Evolutionary conservation across 2,888 invertebrate genomes (phyloP), one percentile per base, ranked within the genome.

Genomic region (Sceliomorpha sp.): DNA sequence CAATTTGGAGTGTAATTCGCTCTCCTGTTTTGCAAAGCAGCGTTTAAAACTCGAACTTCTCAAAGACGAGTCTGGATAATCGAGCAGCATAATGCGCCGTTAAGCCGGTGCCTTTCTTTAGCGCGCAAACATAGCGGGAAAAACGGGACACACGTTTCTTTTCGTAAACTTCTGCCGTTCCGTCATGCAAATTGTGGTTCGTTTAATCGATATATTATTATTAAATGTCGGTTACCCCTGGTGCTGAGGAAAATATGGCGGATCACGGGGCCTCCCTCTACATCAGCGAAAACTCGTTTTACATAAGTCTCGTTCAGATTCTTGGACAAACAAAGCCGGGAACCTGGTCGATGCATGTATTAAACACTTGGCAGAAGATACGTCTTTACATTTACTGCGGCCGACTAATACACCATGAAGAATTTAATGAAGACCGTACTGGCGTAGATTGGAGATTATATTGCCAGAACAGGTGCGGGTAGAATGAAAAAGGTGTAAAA

Each of bases 101-200:
- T 60, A 44, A 48, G 40, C 8, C 12, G 51, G 17, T n/a, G 31
- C 14, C 4, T 20, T 12, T 31, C 39, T 31, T 32, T 2, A 39
- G 39, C 39, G 27, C 5, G 6, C 14, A 14, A 4, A 36, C 13
- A 14, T 14, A 14, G 36, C 15, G 13, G 31, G 12, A 40, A 42
- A 53, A 20, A 34, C 24, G 32, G 34, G 10, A 7, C 9, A 31
- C 15, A 15, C 3, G 24, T 26, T 15, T 39, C 14, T 7, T 36
- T 47, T 31, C n/a, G 34, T 12, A 55, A 63, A 63, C 53, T 63
- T 55, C 39, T 42, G 62, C 39, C 32, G 62, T 63, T 63, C 27
- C 53, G 15, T 55, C 53, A 63, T 55, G 47, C 15, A 55, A 55
- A 53, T 53, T 24, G 34, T 9, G 26, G 14, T 9, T 7, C 17